Percentiles rank a stretch among this genome's conserved stretches.
Conservation (phyloP, 1,140 invertebrate genomes). For the Aethina tumida region DNA sequence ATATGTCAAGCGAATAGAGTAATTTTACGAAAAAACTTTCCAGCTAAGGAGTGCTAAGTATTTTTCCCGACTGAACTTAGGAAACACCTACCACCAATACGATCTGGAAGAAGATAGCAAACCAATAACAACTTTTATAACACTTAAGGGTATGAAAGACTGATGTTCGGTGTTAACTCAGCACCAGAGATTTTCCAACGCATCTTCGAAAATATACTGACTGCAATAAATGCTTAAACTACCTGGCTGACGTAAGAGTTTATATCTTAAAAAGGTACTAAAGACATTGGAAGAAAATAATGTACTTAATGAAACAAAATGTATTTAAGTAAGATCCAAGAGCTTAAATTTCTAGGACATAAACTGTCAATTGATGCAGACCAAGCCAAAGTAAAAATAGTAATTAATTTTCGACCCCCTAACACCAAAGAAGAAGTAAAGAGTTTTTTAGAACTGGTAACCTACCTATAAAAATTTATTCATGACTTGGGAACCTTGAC, state of each 20-base stretch:
- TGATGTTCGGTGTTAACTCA: constrained; percentile 22
- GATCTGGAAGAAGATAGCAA: constrained; percentile 17
- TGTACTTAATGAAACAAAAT: constrained; percentile 25
- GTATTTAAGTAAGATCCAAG: constrained; percentile 10
- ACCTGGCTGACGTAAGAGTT: constrained; percentile 14
- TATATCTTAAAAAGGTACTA: constrained; percentile 12
- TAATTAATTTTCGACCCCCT: constrained; percentile 13
- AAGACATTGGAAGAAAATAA: constrained; percentile 13
- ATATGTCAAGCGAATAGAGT: constrained; percentile 27
- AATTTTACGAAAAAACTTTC: constrained; percentile 22
- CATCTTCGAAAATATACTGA: constrained; percentile 7
- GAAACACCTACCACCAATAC: constrained; percentile 12
- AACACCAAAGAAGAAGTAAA: constrained; percentile 16
- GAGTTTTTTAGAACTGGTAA: constrained; percentile 21
- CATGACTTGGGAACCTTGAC: constrained; percentile 19
- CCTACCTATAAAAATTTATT: constrained; percentile 20
- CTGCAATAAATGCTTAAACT: constrained; percentile 14
- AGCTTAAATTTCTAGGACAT: constrained; percentile 18
- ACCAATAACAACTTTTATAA: constrained; percentile 34
- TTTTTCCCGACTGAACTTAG: constrained; percentile 15
- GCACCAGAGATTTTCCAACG: constrained; percentile 16
- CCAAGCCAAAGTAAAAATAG: constrained; percentile 11
- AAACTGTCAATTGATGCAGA: constrained; percentile 16
- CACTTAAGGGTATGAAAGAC: constrained; percentile 27
- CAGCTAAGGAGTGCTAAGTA: constrained; percentile 14